Evolutionary conservation across 1,140 invertebrate genomes (phyloP).

Genomic region (Yoshiicerus persimilis): DNA sequence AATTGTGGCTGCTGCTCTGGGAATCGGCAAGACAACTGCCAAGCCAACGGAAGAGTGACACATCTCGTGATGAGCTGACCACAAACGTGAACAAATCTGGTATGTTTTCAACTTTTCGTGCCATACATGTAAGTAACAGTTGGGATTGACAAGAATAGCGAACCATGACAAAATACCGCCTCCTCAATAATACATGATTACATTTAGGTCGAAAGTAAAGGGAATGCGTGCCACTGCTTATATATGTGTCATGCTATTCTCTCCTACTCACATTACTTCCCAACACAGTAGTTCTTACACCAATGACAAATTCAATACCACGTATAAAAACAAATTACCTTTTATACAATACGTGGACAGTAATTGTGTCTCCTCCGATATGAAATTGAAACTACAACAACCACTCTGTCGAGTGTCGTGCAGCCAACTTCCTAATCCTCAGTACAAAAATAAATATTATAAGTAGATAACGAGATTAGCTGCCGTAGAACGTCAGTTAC

Average conservation of each 20-base stretch:
- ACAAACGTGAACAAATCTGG: conserved; percentile 44
- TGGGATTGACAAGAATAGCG: conserved; percentile 46
- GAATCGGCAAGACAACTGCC: not conserved
- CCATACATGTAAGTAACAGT: conserved; percentile 42
- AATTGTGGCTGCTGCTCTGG: not conserved
- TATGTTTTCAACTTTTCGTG: not conserved
- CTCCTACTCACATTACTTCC: not conserved
- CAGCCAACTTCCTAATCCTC: not conserved
- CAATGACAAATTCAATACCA: not conserved
- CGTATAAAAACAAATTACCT: not conserved
- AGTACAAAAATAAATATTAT: not conserved
- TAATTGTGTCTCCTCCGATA: not conserved
- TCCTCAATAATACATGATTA: conserved; percentile 41
- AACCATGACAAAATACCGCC: conserved; percentile 43
- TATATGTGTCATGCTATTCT: not conserved
- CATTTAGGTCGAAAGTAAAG: conserved; percentile 7
- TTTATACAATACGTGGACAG: not conserved
- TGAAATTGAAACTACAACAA: not conserved
- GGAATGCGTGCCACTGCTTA: not conserved
- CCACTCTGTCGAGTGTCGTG: not conserved
- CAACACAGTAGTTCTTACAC: not conserved
- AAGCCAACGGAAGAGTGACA: conserved; percentile 27
- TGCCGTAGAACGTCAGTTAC: not conserved
- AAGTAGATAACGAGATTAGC: not conserved
- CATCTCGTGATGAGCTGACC: conserved; percentile 46